These are phyloP conservation scores for Trinectes maculatus DNA, from an alignment of 2,113 vertebrate genomes.

Conservation along the genomic window DNA sequence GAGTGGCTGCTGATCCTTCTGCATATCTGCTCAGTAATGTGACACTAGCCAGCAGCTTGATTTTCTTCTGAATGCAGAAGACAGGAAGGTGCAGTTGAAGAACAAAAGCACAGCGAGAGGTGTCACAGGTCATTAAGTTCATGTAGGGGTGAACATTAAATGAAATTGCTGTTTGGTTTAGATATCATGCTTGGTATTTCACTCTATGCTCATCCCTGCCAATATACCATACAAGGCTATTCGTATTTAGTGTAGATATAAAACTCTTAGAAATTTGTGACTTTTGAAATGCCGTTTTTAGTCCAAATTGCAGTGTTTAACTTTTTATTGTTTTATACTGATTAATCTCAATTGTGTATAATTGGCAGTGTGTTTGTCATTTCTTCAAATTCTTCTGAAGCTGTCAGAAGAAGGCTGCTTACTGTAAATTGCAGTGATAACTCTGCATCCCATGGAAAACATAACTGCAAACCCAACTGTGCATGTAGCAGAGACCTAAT, in stretches of 20 bases:
- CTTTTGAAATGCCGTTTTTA: too few relatives aligned
- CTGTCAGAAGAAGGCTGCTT: not conserved
- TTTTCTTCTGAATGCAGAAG: not conserved
- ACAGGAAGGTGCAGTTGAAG: not conserved
- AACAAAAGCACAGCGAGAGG: not conserved
- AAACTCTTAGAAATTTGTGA: too few relatives aligned
- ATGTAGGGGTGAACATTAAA: not conserved
- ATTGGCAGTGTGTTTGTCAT: too few relatives aligned
- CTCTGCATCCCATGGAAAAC: not conserved
- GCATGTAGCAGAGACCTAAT: not conserved
- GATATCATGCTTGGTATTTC: not conserved
- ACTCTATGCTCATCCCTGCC: not conserved
- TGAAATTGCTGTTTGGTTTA: not conserved
- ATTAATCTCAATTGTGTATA: too few relatives aligned
- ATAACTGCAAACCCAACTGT: too few relatives aligned
- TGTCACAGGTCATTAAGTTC: not conserved
- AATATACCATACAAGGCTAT: not conserved
- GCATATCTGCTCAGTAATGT: not conserved
- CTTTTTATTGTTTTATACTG: too few relatives aligned
- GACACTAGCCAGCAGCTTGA: not conserved
- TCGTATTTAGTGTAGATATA: too few relatives aligned
- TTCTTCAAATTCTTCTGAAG: not conserved
- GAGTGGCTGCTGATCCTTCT: not conserved
- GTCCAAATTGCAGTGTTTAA: too few relatives aligned
- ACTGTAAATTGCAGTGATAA: slow-evolving; percentile 2